A percentile compares a stretch with the other conserved stretches of the same genome.
These are phyloP conservation scores for Coluber constrictor DNA, from an alignment of 2,797 vertebrate genomes.

Conservation along the genomic window DNA sequence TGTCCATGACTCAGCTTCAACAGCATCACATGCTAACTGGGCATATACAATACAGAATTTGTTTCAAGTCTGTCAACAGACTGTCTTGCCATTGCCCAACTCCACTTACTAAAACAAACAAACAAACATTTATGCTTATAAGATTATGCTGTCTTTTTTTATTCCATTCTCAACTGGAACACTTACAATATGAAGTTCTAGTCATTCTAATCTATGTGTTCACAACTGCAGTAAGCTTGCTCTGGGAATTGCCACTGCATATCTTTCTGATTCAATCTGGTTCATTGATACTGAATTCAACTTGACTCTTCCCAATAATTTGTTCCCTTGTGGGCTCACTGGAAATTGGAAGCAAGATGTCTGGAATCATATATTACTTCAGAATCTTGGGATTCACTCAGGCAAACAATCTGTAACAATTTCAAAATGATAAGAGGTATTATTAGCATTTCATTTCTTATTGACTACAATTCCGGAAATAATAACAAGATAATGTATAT, in stretches of 20 bases:
- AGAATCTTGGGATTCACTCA: constrained; percentile 16
- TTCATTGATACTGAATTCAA: constrained; percentile 6
- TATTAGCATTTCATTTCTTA: not conserved
- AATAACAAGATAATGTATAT: not conserved
- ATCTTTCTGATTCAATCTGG: not conserved
- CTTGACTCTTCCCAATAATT: constrained; percentile 7
- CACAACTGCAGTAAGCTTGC: not conserved
- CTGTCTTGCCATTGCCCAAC: not conserved
- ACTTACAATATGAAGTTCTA: not conserved
- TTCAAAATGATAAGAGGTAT: not conserved
- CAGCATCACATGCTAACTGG: not conserved
- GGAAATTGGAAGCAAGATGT: not conserved
- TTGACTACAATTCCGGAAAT: not conserved
- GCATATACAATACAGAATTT: not conserved
- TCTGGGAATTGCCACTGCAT: not conserved
- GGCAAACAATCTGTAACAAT: not conserved
- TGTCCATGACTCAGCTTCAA: not conserved
- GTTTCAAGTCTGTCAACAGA: not conserved
- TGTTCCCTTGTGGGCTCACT: not conserved
- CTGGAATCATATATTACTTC: constrained; percentile 6
- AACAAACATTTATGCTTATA: not conserved
- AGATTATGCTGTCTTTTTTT: not conserved
- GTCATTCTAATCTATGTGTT: not conserved
- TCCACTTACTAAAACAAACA: not conserved
- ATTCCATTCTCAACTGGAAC: not conserved